Percentiles rank a stretch among this genome's conserved stretches.
Conservation (phyloP, 2,113 vertebrate genomes). For the Ranitomeya variabilis region DNA sequence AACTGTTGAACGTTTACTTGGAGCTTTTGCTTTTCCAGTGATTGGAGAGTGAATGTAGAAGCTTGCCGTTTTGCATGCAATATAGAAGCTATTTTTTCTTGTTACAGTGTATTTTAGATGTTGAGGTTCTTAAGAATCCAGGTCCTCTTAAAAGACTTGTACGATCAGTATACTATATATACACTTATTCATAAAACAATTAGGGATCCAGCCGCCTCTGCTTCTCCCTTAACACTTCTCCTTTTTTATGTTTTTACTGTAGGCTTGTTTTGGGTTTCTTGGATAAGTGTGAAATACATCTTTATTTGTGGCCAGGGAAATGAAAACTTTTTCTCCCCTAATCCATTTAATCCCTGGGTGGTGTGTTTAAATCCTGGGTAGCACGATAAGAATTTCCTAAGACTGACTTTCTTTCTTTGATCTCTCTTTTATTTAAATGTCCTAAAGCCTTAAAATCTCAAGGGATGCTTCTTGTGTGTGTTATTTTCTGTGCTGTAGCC, state of each 20-base stretch:
- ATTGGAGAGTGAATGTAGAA: no score
- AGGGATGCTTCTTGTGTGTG: conserved; percentile 42
- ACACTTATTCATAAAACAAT: neutral
- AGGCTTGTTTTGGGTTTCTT: neutral
- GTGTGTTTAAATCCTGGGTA: conserved; percentile 63
- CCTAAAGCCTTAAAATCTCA: conserved; percentile 32
- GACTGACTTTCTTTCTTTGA: conserved; percentile 59
- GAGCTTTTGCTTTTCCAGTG: no score
- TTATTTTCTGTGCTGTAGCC: conserved; percentile 29
- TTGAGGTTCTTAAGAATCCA: neutral
- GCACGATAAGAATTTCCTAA: conserved; percentile 55
- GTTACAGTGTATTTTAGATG: neutral
- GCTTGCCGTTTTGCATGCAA: no score
- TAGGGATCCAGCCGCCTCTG: neutral
- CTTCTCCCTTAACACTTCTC: neutral
- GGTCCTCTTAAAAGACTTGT: neutral
- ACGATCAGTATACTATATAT: neutral
- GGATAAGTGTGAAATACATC: conserved; percentile 55
- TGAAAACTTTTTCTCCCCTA: conserved; percentile 66
- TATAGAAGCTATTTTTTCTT: neutral
- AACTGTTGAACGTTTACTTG: no score
- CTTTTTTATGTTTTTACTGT: neutral
- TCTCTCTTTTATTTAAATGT: conserved; percentile 60
- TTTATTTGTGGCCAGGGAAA: conserved; percentile 73
- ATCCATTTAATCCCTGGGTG: conserved; percentile 66